Evolutionary conservation across 2,797 vertebrate genomes (phyloP).

Genomic region (Acanthurus leucopareius): DNA sequence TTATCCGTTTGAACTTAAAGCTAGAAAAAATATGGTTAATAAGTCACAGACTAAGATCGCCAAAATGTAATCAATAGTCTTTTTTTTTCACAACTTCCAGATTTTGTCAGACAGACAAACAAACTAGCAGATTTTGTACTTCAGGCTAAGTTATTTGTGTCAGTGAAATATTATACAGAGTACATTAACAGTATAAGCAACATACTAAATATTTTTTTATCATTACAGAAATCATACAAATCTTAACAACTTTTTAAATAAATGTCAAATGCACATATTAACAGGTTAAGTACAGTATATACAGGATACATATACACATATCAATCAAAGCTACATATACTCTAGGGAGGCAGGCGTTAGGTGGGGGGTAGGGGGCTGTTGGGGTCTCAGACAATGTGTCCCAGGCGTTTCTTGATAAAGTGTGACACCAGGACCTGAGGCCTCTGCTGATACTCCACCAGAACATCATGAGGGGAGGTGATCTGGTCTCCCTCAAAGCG

Average conservation of each 20-base stretch:
- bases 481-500: conserved; percentile 93
- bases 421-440: conserved; percentile 89
- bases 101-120: neutral
- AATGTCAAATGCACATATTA: conserved; percentile 60
- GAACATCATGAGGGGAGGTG: conserved; percentile 85
- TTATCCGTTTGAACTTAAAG: neutral
- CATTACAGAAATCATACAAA: conserved; percentile 46
- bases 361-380: too few relatives aligned
- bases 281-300: conserved; percentile 62
- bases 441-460: conserved; percentile 88
- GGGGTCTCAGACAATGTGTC: conserved; percentile 64
- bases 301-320: conserved; percentile 70
- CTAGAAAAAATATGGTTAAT: neutral
- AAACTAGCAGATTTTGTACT: neutral
- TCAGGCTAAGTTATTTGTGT: neutral
- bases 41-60: neutral
- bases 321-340: conserved; percentile 60
- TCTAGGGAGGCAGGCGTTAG: neutral
- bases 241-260: conserved; percentile 62
- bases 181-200: conserved; percentile 40
- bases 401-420: conserved; percentile 90
- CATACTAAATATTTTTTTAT: conserved; percentile 40
- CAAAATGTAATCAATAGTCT: neutral
- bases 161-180: conserved; percentile 28
- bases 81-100: too few relatives aligned